Conservation (phyloP, 2,797 vertebrate species). For the Hybognathus amarus region DNA sequence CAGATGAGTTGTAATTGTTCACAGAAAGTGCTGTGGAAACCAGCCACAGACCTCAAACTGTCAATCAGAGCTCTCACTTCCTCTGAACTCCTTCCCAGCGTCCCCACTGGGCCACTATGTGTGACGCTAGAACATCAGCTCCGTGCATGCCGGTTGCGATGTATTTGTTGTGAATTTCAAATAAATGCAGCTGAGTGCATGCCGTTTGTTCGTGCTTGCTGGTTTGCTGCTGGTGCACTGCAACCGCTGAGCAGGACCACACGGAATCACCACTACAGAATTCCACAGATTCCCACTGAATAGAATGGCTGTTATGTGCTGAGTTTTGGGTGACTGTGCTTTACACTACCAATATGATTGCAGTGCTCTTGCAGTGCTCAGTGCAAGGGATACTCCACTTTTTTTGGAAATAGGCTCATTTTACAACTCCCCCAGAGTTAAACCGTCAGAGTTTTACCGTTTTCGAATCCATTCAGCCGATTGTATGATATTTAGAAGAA, state of each 20-base stretch:
- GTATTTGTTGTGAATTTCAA: conserved; percentile 58
- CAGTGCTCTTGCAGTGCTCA: too few relatives aligned
- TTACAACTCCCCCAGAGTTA: too few relatives aligned
- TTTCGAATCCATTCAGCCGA: too few relatives aligned
- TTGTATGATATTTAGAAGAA: too few relatives aligned
- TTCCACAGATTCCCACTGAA: background rate
- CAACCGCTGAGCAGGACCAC: conserved; percentile 34
- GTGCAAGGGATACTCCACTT: too few relatives aligned
- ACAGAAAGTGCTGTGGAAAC: conserved; percentile 72
- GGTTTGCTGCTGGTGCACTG: conserved; percentile 68
- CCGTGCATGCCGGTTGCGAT: conserved; percentile 59
- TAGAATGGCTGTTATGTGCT: background rate
- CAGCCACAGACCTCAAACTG: conserved; percentile 77
- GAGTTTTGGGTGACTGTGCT: conserved; percentile 50
- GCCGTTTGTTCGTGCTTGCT: conserved; percentile 58
- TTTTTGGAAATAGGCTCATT: too few relatives aligned
- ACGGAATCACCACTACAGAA: background rate
- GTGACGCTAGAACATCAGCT: conserved; percentile 61
- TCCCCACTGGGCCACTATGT: conserved; percentile 49
- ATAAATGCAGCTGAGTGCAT: conserved; percentile 51
- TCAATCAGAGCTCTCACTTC: conserved; percentile 68
- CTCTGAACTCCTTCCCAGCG: conserved; percentile 55
- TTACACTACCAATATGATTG: background rate
- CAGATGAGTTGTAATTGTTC: conserved; percentile 71
- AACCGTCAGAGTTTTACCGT: too few relatives aligned